Base-by-base conservation (phyloP, 2,888 invertebrate genomes). In the Eilema caniola region DNA sequence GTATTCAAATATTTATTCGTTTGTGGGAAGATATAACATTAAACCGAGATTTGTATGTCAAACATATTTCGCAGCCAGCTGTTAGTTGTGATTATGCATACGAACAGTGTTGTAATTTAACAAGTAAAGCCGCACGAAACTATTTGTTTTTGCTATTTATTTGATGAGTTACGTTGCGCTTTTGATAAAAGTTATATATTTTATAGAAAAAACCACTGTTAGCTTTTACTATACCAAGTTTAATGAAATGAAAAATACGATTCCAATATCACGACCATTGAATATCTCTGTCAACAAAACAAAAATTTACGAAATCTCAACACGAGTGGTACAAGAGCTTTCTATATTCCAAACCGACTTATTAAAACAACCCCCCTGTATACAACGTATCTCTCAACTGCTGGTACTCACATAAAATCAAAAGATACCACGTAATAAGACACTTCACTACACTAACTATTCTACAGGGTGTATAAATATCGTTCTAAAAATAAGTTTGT, bases 401-500 rank as follows among this genome's bases (percentile, higher is more conserved):
- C 20, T 28, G 53, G 37, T 56, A 79, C 80, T 82, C 73, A 81
- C 80, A 63, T 73, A 70, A 76, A 79, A 79, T 75, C 76, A 81
- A 82, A 79, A 76, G 76, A 80, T 76, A 82, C 82, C 81, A 82
- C 82, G 53, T 68, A 73, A 75, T 81, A 81, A 81, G 81, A 81
- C 82, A 81, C 81, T 79, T 81, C 76, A 82, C 82, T 81, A 81
- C 82, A 79, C 82, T 81, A 81, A 57, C 68, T 80, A 81, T 65
- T 25, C 83, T 82, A 81, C 82, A 75, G 80, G 81, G 76, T 81
- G 83, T 81, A 80, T 81, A 81, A 82, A 80, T 76, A 73, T 80
- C 75, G 73, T 74, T 78, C 82, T 80, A 81, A 81, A 81, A 81
- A 82, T 82, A 82, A 83, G 77, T 83, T 79, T 83, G 76, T 71